Evolutionary conservation across 2,113 vertebrate species (phyloP).

Genomic region (Rhinopomastus cyanomelas): DNA sequence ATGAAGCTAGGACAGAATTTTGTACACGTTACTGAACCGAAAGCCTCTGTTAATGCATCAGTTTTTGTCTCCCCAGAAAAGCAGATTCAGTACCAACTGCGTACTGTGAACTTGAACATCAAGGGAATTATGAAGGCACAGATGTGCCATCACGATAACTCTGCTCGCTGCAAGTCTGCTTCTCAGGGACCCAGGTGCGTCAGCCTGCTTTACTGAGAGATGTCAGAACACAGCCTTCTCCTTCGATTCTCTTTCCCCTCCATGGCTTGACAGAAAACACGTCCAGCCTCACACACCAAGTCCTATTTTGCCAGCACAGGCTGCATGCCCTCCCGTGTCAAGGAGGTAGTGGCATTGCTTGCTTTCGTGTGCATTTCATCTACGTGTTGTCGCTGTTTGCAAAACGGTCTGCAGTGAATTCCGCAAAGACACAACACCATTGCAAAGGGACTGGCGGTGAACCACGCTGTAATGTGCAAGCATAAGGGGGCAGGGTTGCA

Average conservation of each 20-base stretch:
- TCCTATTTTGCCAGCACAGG: neutral
- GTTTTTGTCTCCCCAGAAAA: neutral
- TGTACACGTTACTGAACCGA: neutral
- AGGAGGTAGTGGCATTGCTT: neutral
- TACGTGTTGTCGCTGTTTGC: neutral
- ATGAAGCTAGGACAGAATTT: neutral
- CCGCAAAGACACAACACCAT: neutral
- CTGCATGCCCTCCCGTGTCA: neutral
- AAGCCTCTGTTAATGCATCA: neutral
- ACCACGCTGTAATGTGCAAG: neutral
- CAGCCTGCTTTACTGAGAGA: neutral
- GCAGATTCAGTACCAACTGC: neutral
- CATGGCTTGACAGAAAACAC: neutral
- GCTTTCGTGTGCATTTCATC: neutral
- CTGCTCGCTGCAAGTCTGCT: accelerated
- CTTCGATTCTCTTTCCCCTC: neutral
- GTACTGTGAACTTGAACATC: neutral
- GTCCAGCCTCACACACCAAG: accelerated
- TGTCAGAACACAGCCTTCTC: neutral
- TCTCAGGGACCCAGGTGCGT: neutral
- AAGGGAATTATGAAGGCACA: neutral
- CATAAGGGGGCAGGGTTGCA: slow-evolving; percentile 59
- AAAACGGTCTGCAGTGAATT: neutral
- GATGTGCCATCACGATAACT: neutral
- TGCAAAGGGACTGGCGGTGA: neutral